Base-by-base conservation (phyloP, 53 echinoderm and acorn worm species). In the Temnopleurus reevesii region DNA sequence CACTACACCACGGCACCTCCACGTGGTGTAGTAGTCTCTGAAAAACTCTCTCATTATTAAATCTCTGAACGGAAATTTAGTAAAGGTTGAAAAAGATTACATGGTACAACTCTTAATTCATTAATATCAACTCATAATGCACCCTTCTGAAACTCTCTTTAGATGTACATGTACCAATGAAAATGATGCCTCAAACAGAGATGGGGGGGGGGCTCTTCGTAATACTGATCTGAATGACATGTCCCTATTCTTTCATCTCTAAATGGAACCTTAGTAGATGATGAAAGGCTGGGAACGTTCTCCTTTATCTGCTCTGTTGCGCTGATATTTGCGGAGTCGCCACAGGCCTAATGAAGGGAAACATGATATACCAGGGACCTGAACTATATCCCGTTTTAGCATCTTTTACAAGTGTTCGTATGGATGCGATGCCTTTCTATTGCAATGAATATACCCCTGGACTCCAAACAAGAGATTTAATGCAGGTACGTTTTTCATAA, bases 351-450 rank as follows among this genome's bases (percentile, higher is more conserved):
- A 71, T 71, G 71, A 71, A 71, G n/a, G 71, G 71, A 38, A 71
- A 71, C 71, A 41, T n/a, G 71, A 71, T 71, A 71, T 71, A 38
- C 41, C 71, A n/a, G 23, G 71, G 41, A 71, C 71, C 43, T 41
- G 21, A 8, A 9, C 41, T 41, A 5, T 41, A 71, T 71, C 71
- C 71, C 41, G 23, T n/a, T 71, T 41, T 41, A 71, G 71, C 23
- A 4, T 41, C 23, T n/a, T n/a, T n/a, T n/a, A 1, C 57, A 31
- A 61, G 29, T 61, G 31, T 61, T 61, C 61, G 33, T 31, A 30
- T 28, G 29, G 30, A 10, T 60, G 19, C 31, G 13, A 12, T 12
- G 61, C 26, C 31, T 61, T 31, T 30, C 61, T 8, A 1, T 61
- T 13, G 29, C 2, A 4, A 61, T 31, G 29, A 58, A 63, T 33